Percentiles rank a stretch among this genome's conserved stretches.
Evolutionary conservation across 1,140 invertebrate genomes (phyloP).

Genomic region (Aphis gossypii): DNA sequence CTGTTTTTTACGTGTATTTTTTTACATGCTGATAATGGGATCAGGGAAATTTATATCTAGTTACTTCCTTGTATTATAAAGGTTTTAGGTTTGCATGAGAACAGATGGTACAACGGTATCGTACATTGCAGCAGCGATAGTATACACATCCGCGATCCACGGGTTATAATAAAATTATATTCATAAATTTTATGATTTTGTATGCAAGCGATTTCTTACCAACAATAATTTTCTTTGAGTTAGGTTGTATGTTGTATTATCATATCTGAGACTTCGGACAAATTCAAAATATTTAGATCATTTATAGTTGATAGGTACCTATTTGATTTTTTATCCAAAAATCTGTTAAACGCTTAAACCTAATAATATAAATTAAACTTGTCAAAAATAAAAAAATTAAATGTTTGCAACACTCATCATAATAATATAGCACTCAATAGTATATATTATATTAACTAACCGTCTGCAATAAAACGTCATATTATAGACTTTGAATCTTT

Average conservation of each 20-base stretch:
- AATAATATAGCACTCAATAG: background rate
- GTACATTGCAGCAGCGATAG: background rate
- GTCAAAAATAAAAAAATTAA: background rate
- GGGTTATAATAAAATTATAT: background rate
- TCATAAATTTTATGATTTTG: background rate
- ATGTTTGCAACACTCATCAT: background rate
- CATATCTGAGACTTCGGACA: background rate
- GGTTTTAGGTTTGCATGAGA: constrained; percentile 45
- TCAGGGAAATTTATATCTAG: constrained; percentile 52
- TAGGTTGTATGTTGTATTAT: background rate
- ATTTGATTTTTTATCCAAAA: background rate
- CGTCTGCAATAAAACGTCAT: background rate
- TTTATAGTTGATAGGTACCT: background rate
- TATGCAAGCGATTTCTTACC: background rate
- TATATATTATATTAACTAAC: background rate
- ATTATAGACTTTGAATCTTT: background rate
- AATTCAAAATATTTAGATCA: background rate
- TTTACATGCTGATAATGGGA: constrained; percentile 53
- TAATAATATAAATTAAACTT: background rate
- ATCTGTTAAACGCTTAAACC: background rate
- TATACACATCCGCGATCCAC: background rate
- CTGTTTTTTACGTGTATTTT: constrained; percentile 55
- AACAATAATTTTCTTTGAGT: background rate
- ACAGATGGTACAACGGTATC: constrained; percentile 50
- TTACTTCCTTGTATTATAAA: constrained; percentile 51